A percentile compares a stretch with the other conserved stretches of the same genome.
phyloP scores from a whole-genome alignment of 2,113 vertebrate species.

The Ammodytes dubius region DNA sequence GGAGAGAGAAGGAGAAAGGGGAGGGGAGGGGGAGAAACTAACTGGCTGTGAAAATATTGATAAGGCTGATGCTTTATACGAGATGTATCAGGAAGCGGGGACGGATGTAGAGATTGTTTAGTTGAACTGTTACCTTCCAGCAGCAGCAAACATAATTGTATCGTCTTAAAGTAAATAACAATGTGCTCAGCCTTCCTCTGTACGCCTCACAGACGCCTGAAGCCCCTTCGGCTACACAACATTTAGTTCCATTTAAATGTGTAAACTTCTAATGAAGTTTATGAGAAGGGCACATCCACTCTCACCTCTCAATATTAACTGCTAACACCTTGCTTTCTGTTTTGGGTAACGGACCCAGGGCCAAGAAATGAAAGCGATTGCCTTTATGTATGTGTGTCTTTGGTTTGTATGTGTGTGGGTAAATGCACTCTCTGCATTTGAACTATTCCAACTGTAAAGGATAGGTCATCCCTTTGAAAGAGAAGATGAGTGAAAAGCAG shows the following conservation, averaged over 20 bases:
- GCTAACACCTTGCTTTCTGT: background rate
- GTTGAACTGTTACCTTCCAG: constrained; percentile 39
- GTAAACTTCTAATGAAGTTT: background rate
- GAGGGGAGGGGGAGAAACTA: constrained; percentile 45
- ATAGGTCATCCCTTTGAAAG: background rate
- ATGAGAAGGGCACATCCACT: background rate
- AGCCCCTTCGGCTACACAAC: background rate
- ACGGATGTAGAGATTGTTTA: constrained; percentile 54
- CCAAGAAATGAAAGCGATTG: background rate
- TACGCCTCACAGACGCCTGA: background rate
- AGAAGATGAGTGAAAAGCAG: background rate
- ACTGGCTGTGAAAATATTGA: constrained; percentile 75
- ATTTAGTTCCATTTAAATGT: constrained; percentile 6
- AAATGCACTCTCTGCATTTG: background rate
- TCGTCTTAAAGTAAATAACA: constrained; percentile 16
- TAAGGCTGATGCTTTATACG: constrained; percentile 63
- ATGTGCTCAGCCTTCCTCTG: background rate
- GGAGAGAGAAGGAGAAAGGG: constrained; percentile 1
- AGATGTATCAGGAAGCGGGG: constrained; percentile 41
- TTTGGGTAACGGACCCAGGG: background rate
- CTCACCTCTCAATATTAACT: background rate
- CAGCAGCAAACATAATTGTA: constrained; percentile 42
- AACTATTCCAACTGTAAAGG: background rate
- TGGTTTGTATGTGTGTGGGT: background rate
- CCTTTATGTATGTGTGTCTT: background rate